Percentiles rank a stretch among this genome's conserved stretches.
Conservation (phyloP, 1,140 invertebrate species). For the Araneus ventricosus region DNA sequence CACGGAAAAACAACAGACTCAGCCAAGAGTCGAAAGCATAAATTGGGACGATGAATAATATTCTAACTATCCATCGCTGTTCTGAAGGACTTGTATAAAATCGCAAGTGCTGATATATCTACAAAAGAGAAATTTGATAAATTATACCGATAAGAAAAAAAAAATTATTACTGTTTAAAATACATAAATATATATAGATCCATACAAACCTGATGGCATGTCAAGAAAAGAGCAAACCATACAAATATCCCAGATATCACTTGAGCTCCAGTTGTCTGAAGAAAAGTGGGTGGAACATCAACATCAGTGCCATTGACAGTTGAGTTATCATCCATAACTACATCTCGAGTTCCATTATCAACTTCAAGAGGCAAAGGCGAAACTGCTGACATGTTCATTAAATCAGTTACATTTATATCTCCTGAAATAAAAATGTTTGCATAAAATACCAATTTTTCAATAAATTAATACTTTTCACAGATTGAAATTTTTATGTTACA, state of each 20-base stretch:
- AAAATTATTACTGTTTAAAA: not conserved
- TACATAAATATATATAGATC: not conserved
- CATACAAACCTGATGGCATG: conserved; percentile 94
- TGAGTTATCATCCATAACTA: conserved; percentile 3
- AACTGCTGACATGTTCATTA: not conserved
- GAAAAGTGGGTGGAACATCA: conserved; percentile 83
- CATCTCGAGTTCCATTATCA: conserved; percentile 15
- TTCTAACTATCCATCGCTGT: conserved; percentile 99
- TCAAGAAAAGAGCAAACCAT: conserved; percentile 95
- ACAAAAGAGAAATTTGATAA: conserved; percentile 78
- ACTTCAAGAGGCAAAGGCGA: not conserved
- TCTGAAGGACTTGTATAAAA: conserved; percentile 93
- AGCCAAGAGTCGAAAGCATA: conserved; percentile 99
- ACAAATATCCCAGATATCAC: conserved; percentile 97
- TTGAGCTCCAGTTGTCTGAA: conserved; percentile 95
- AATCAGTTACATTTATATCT: conserved; percentile 45
- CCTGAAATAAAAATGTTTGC: not conserved
- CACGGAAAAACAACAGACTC: conserved; percentile 97
- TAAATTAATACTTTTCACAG: too few relatives aligned
- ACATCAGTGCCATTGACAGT: conserved; percentile 33
- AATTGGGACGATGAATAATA: conserved; percentile 99
- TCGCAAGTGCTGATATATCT: conserved; percentile 97
- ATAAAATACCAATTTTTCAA: not conserved
- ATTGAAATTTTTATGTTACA: too few relatives aligned
- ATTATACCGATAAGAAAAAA: not conserved